Evolutionary conservation across 2,113 vertebrate species (phyloP).

Genomic region (Genyomyrus donnyi): DNA sequence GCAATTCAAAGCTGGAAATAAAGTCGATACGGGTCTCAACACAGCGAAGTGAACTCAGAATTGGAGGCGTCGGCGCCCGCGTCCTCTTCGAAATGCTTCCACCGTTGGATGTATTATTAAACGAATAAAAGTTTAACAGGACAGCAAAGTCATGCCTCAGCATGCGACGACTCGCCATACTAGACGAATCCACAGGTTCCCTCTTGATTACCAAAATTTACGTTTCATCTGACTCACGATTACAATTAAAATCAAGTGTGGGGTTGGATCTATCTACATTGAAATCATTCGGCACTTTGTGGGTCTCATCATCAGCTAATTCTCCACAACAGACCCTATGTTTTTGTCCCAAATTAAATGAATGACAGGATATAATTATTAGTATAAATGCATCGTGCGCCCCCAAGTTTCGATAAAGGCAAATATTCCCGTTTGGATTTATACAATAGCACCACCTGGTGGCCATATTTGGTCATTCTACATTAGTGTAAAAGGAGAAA

Average conservation of each 20-base stretch:
- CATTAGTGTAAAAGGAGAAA: background rate
- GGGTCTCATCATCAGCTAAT: background rate
- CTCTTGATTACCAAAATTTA: background rate
- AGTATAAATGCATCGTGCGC: background rate
- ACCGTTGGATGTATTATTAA: background rate
- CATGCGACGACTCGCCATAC: background rate
- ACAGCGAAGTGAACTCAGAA: background rate
- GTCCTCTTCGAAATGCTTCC: background rate
- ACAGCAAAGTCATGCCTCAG: background rate
- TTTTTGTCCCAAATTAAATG: background rate
- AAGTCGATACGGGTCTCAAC: background rate
- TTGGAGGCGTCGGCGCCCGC: background rate
- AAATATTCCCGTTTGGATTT: background rate
- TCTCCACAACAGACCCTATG: background rate
- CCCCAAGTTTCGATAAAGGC: background rate
- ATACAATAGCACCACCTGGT: conserved; percentile 17
- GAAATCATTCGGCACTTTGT: background rate
- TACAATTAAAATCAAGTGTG: background rate
- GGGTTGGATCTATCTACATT: background rate
- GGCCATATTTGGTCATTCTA: background rate
- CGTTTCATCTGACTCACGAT: background rate
- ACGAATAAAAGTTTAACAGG: background rate
- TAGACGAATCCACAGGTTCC: background rate
- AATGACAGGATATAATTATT: background rate
- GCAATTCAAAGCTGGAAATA: background rate